Evolutionary conservation across 2,113 vertebrate genomes (phyloP).

Genomic region (Gymnorhina tibicen): DNA sequence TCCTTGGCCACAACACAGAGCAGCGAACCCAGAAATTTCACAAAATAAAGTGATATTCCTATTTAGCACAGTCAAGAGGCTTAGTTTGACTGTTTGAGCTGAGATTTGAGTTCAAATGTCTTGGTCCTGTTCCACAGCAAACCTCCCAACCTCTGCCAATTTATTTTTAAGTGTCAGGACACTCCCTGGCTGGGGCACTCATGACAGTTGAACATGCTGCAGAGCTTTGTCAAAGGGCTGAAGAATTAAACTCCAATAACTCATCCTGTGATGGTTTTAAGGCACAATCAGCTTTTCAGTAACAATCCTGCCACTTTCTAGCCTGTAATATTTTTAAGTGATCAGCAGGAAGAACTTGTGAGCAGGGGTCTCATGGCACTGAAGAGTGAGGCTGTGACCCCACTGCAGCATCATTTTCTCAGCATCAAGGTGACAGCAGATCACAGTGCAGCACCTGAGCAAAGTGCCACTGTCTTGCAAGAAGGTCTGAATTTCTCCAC

Average conservation of each 20-base stretch:
- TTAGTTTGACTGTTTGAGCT: neutral
- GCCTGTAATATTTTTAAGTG: neutral
- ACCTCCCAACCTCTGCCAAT: neutral
- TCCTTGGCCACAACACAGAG: neutral
- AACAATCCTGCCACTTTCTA: neutral
- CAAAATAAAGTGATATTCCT: neutral
- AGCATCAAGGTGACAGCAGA: rapidly evolving
- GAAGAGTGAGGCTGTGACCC: neutral
- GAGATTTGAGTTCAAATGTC: neutral
- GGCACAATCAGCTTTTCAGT: neutral
- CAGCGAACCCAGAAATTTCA: neutral
- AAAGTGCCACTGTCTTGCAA: neutral
- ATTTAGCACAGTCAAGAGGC: neutral
- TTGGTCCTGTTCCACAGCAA: neutral
- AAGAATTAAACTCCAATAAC: neutral
- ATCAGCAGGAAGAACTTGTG: neutral
- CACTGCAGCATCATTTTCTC: neutral
- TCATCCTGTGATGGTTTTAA: neutral
- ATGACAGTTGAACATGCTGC: rapidly evolving
- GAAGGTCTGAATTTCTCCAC: neutral
- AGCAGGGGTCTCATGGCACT: neutral
- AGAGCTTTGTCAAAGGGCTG: neutral
- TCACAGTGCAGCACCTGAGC: neutral
- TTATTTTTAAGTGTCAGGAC: neutral
- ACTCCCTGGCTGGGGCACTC: neutral